Conservation (phyloP, 2,113 vertebrate genomes). For the Odobenus rosmarus region DNA sequence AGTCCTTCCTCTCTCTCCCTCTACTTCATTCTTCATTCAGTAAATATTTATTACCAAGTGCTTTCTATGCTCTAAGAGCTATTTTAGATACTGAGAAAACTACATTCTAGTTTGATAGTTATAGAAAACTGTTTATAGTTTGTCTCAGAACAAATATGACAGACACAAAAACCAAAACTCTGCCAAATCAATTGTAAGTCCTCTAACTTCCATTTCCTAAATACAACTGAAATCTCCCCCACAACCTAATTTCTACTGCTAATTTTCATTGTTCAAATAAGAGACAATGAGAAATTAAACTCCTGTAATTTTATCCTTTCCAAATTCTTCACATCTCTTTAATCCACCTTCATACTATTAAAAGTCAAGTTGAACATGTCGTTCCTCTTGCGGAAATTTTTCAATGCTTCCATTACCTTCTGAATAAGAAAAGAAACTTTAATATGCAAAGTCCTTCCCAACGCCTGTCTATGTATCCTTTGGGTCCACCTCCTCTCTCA, state of each 20-base stretch:
- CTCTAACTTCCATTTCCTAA: not conserved
- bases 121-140: not conserved
- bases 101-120: not conserved
- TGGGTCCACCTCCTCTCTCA: not conserved
- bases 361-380: not conserved
- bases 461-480: not conserved
- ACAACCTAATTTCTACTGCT: not conserved
- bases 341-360: not conserved
- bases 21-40: not conserved
- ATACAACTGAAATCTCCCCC: not conserved
- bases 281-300: not conserved
- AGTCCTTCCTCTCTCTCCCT: not conserved
- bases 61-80: slow-evolving; percentile 10
- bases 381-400: not conserved
- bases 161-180: slow-evolving; percentile 10
- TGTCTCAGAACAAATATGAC: slow-evolving; percentile 23
- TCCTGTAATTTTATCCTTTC: not conserved
- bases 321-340: not conserved
- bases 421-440: not conserved
- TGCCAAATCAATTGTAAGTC: not conserved
- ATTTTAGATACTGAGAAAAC: slow-evolving; percentile 38
- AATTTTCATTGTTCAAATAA: not conserved
- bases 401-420: slow-evolving; percentile 3
- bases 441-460: not conserved
- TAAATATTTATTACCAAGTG: slow-evolving; percentile 44